These are phyloP conservation scores for Andricus grossulariae DNA, from an alignment of 1,140 invertebrate genomes.

Conservation along the genomic window DNA sequence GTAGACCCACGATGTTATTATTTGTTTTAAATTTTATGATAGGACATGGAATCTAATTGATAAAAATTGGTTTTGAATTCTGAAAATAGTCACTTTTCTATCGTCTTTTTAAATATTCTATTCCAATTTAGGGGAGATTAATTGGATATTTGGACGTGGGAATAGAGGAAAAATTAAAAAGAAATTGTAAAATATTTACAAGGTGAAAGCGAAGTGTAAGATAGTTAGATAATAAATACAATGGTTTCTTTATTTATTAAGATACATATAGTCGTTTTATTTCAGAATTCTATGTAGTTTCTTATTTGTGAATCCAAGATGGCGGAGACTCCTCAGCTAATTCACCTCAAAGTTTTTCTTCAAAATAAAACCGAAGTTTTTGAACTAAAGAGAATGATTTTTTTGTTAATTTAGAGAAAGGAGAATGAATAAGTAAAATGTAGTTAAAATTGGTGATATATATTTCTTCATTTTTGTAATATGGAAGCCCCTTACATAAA, in stretches of 20 bases:
- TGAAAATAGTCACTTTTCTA: background rate
- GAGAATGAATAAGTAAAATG: no score
- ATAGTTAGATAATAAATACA: background rate
- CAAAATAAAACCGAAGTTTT: no score
- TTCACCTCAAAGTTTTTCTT: no score
- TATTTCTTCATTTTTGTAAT: conserved; percentile 45
- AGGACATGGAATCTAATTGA: background rate
- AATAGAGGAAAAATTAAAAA: background rate
- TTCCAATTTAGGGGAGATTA: background rate
- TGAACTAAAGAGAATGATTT: no score
- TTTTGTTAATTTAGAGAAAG: no score
- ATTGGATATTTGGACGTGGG: background rate
- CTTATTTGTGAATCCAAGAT: no score
- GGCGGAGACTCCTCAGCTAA: no score
- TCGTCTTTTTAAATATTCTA: background rate
- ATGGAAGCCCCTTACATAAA: conserved; percentile 56
- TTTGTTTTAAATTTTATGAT: background rate
- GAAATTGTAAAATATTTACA: background rate
- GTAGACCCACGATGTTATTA: background rate
- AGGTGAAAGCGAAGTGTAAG: background rate
- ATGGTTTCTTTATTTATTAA: conserved; percentile 17
- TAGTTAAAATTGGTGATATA: conserved; percentile 42
- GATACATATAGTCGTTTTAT: background rate
- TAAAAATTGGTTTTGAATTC: background rate
- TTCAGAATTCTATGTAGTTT: no score